Evolutionary conservation across 2,113 vertebrate species (phyloP).

Genomic region (Myiozetetes cayanensis): DNA sequence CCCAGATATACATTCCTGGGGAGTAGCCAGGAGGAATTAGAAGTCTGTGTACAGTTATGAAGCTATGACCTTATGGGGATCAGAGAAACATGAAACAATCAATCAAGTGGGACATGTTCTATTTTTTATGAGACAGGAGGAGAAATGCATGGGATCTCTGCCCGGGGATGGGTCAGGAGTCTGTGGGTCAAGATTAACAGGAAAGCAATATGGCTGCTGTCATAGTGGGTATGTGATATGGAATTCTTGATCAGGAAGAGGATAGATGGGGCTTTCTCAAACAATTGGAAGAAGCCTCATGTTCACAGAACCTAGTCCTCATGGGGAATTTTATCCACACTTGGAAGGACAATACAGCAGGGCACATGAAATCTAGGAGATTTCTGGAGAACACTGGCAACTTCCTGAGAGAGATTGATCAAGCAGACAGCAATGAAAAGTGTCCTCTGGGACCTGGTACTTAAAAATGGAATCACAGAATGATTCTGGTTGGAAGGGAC

Average conservation of each 20-base stretch:
- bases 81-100: not conserved
- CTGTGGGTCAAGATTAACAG: not conserved
- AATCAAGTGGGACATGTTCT: not conserved
- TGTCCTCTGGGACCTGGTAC: not conserved
- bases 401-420: not conserved
- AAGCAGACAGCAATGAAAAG: not conserved
- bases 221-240: not conserved
- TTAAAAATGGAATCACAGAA: not conserved
- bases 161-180: not conserved
- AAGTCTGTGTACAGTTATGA: not conserved
- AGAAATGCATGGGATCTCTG: not conserved
- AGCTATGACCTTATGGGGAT: not conserved
- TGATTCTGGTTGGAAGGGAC: not conserved
- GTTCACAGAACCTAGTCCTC: not conserved
- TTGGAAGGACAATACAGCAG: not conserved
- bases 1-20: not conserved
- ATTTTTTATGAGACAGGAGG: not conserved
- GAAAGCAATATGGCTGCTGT: not conserved
- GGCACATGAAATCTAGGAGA: not conserved
- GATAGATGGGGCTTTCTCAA: not conserved
- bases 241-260: not conserved
- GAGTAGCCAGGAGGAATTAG: not conserved
- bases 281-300: not conserved
- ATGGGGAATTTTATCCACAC: not conserved
- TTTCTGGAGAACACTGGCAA: not conserved